Base-by-base conservation (phyloP, 2,888 invertebrate genomes). In the Pasiphila rectangulata region DNA sequence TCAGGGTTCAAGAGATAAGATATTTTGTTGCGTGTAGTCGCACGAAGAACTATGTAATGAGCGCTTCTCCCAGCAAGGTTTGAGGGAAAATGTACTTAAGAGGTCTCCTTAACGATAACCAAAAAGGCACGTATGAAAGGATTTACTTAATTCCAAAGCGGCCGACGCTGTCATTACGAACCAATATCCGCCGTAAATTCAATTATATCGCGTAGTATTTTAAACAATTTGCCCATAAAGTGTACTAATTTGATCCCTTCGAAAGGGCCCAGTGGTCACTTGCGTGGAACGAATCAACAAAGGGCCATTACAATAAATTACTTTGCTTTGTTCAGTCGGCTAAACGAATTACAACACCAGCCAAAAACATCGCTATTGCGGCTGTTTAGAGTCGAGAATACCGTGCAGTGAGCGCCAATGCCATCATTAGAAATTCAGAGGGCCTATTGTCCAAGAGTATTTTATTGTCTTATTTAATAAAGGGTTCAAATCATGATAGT, bases 281-380 rank as follows among this genome's bases (percentile, higher is more conserved):
- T 61, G 57, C 43, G 59, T 52, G 64, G 59, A 66, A 69, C 67
- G 59, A 53, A 58, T 56, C 53, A 56, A 63, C 66, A 62, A 65
- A 67, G 59, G 60, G 56, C 59, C 58, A 67, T 65, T 67, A 59
- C 57, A 67, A 63, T 64, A 65, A 67, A 69, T 69, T 70, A 70
- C 69, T 34, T 45, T 42, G 42, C 51, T 51, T 55, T 57, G 55
- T 55, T 50, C 49, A 50, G 42, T 38, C 42, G 41, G 51, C 44
- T 53, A 54, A 51, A 51, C 56, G 41, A 17, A 21, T 10, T 19
- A 13, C 10, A 2, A 15, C 12, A 3, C 39, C 16, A 6, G 4
- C 27, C 13, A 50, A 24, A 46, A 29, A 6, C 15, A 9, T 29
- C 40, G 16, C 20, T 51, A 46, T 30, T 2, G 1, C 24, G 1